Base-by-base conservation (phyloP, 2,888 invertebrate genomes). In the Brenthis daphne region DNA sequence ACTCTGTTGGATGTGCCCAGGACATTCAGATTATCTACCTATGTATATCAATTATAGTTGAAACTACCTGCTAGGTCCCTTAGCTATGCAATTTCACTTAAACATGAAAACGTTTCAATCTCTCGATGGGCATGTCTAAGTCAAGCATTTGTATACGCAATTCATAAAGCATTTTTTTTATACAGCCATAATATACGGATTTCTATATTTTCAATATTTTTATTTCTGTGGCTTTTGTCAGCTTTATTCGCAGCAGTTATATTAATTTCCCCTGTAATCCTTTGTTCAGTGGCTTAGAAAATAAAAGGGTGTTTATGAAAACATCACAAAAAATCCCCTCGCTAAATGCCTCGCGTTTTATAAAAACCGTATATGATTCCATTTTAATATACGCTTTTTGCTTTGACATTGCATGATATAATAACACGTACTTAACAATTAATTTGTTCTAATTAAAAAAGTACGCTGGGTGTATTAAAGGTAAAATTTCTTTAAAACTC, bases 261-360 rank as follows among this genome's bases (percentile, higher is more conserved):
- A 73, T 71, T 66, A 71, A 73, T 69, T 68, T 58, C 64, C 55
- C 65, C 37, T 64, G 57, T 69, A 64, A 58, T 53, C 69, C 68
- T 73, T 73, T 73, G 73, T 68, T 66, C 68, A 54, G 58, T 64
- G 68, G 64, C 57, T 68, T 64, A 65, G 64, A 72, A 72, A 67
- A 65, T 71, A 65, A 69, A 69, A 65, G 71, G 69, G 69, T 67
- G 68, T 71, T 71, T 69, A 67, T 71, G 64, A 71, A 69, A 69
- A 66, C 68, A 71, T 71, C 55, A 64, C 55, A 68, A 71, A 68
- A 66, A 57, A 63, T 58, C 29, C 57, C 53, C 57, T 66, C 66
- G 63, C 60, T 66, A 55, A 66, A 71, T 64, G 65, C 58, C 20
- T 71, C 47, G 50, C 63, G 13, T 61, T 64, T 43, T 65, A 33